Evolutionary conservation across 1,140 invertebrate genomes (phyloP).

Genomic region (Zaprionus tsacasi): DNA sequence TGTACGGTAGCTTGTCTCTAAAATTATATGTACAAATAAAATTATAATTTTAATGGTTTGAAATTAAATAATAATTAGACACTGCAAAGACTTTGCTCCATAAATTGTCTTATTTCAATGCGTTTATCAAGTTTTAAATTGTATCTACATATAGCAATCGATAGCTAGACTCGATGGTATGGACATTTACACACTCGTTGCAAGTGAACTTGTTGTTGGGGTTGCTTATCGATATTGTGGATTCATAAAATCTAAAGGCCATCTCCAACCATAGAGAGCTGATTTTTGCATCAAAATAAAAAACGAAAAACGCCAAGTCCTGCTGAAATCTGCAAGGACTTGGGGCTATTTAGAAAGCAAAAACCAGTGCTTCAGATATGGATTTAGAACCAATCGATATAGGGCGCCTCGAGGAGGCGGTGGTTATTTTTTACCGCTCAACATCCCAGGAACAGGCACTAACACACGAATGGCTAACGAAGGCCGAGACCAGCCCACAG

Average conservation of each 20-base stretch:
- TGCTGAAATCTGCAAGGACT: slow-evolving; percentile 36
- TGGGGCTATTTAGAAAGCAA: slow-evolving; percentile 24
- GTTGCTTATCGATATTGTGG: slow-evolving; percentile 27
- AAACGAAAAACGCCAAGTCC: slow-evolving; percentile 40
- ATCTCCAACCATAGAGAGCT: slow-evolving; percentile 31
- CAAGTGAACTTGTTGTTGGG: background rate
- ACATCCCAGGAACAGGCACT: slow-evolving; percentile 87
- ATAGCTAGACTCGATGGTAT: background rate
- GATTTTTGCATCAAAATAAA: slow-evolving; percentile 45
- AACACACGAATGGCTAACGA: slow-evolving; percentile 92
- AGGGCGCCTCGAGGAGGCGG: slow-evolving; percentile 73
- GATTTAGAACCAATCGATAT: slow-evolving; percentile 74
- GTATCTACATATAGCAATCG: background rate
- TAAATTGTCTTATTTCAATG: too few species aligned
- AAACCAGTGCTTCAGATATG: slow-evolving; percentile 15
- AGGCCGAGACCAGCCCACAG: slow-evolving; percentile 91
- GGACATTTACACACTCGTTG: background rate
- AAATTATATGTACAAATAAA: background rate
- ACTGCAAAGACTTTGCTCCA: too few species aligned
- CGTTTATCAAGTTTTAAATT: background rate
- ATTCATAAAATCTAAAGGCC: slow-evolving; percentile 10
- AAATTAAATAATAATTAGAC: too few species aligned
- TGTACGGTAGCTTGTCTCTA: background rate
- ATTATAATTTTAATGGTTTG: background rate
- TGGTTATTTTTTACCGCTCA: slow-evolving; percentile 76